phyloP scores from a whole-genome alignment of 2,797 vertebrate species.

The Strix occidentalis region DNA sequence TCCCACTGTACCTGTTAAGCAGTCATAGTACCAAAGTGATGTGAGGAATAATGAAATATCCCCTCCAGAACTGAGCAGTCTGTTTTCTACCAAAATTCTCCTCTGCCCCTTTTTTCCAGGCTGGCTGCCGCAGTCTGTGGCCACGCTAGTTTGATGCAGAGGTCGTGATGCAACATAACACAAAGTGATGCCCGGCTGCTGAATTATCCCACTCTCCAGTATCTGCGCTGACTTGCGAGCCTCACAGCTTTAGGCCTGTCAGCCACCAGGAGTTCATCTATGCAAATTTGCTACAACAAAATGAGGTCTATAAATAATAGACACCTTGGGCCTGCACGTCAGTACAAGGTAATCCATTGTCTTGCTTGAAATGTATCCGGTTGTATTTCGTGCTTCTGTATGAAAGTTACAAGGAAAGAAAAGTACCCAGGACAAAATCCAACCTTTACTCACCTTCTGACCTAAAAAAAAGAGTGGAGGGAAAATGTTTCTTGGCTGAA shows the following conservation, averaged over 20 bases:
- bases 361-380: background rate
- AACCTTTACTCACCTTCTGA: background rate
- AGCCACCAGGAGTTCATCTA: background rate
- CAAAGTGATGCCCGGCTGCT: background rate
- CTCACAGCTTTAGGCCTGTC: conserved; percentile 6
- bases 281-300: conserved; percentile 28
- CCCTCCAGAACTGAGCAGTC: background rate
- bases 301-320: conserved; percentile 62
- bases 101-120: background rate
- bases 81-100: background rate
- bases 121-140: rapidly evolving
- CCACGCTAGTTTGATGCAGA: background rate
- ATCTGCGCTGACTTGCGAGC: background rate
- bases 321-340: conserved; percentile 48
- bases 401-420: background rate
- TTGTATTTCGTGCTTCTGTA: background rate
- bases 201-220: background rate
- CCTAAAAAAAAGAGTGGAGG: background rate
- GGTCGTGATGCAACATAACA: background rate
- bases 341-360: background rate
- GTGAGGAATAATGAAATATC: background rate
- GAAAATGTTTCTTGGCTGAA: background rate
- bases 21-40: background rate
- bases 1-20: background rate
- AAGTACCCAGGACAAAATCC: conserved; percentile 4